Evolutionary conservation across 2,113 vertebrate species (phyloP), one percentile per base, ranked within the genome.

Genomic region (Lipophrys pholis): DNA sequence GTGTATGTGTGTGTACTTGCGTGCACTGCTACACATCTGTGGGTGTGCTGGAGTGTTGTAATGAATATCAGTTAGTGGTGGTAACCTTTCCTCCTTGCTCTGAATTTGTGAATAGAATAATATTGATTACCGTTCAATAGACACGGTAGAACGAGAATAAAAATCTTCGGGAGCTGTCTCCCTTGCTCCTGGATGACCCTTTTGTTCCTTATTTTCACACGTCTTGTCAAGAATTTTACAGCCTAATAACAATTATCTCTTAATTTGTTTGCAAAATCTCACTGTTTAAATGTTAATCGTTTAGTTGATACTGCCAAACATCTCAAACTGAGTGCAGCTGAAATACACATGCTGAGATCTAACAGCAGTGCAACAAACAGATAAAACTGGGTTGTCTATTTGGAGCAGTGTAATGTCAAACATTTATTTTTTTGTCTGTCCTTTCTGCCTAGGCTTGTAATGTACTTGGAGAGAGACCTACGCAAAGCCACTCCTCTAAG

Each of bases 381-480:
- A 40, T 38, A 9, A 59, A 61, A 51, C 12, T 10, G 11, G 11
- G 2, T 15, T 16, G 6, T 46, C 36, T 69, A 35, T 64, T 35
- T 5, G 21, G 2, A 30, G 21, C 21, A 30, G 21, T 49, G 10
- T 30, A 36, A 12, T 60, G 17, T 72, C 7, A 54, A 39, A 41
- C 46, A 5, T 1, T 36, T 46, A 21, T 1, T 14, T 46, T 36
- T 1, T 14, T 67, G 15, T 48, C 2, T 81, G 5, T 84, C 6
- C 14, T 68, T 17, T 80, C 43, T 76, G 7, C 76, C 5, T 67
- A 90, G 87, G 71, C 82, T 91, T 60, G 78, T 90, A 55, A 84
- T 85, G 78, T 89, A 90, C 60, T 67, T 90, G 68, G 88, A 91
- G 63, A 86, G 83, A 85, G 85, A 90, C 53, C 69, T 81, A 15